These are phyloP conservation scores for Copidosoma floridanum DNA, from an alignment of 1,140 invertebrate species.

Conservation along the genomic window DNA sequence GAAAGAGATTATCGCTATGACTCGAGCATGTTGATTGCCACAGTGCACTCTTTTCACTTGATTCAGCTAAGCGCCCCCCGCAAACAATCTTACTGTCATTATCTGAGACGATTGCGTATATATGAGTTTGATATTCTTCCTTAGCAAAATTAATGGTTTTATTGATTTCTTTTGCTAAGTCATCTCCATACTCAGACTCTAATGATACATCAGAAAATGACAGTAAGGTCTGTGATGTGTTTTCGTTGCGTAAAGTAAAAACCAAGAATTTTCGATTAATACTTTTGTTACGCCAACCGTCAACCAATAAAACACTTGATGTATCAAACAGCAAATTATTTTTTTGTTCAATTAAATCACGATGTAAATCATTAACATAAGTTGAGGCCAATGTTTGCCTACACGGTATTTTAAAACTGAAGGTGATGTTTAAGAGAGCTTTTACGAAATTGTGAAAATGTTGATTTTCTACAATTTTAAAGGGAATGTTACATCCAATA, in stretches of 20 bases:
- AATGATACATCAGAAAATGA: neutral
- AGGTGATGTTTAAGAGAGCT: neutral
- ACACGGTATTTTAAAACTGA: neutral
- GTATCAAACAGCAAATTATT: neutral
- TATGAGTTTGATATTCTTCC: neutral
- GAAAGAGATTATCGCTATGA: neutral
- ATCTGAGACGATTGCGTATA: neutral
- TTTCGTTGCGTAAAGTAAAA: neutral
- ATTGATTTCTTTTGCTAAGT: neutral
- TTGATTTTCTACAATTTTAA: too few species aligned
- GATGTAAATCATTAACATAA: neutral
- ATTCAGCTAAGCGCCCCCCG: neutral
- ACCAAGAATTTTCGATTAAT: neutral
- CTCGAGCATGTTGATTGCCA: neutral
- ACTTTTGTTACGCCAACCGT: neutral
- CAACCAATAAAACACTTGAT: neutral
- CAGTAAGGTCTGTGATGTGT: neutral
- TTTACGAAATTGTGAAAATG: too few species aligned
- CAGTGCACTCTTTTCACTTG: neutral
- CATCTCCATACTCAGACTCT: neutral
- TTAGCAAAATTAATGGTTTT: neutral
- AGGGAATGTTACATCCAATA: too few species aligned
- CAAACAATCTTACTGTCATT: neutral
- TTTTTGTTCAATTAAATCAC: neutral
- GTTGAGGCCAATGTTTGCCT: neutral